phyloP scores from a whole-genome alignment of 2,888 invertebrate genomes.

The Xestia sexstrigata region DNA sequence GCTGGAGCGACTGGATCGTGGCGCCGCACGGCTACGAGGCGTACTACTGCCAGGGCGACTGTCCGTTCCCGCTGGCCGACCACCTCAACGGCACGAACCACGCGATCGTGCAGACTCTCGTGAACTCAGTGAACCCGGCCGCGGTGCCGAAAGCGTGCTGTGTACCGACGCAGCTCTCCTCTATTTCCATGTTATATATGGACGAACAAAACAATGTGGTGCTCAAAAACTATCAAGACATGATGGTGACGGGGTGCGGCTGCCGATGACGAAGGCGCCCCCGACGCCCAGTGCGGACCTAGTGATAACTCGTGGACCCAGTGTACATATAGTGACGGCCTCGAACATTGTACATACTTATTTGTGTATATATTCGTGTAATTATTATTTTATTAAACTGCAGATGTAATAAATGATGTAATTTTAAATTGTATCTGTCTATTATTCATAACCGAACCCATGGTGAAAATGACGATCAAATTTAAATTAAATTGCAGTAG shows the following conservation, averaged over 20 bases:
- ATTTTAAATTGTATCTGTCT: conserved; percentile 73
- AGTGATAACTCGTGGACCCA: conserved; percentile 89
- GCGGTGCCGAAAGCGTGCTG: conserved; percentile 99
- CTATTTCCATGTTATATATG: conserved; percentile 98
- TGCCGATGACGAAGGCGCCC: conserved; percentile 94
- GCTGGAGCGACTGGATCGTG: conserved; percentile 99
- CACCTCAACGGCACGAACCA: conserved; percentile 99
- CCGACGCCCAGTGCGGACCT: conserved; percentile 82
- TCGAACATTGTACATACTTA: conserved; percentile 88
- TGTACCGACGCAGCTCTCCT: conserved; percentile 98
- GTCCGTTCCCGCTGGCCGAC: conserved; percentile 97
- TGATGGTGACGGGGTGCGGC: conserved; percentile 99
- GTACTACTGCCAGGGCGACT: conserved; percentile 98
- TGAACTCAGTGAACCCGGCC: conserved; percentile 97
- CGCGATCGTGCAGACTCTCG: conserved; percentile 99
- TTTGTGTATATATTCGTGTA: conserved; percentile 89
- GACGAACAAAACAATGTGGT: conserved; percentile 98
- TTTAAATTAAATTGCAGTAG: background rate
- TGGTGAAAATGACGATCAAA: conserved; percentile 6
- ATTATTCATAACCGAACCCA: conserved; percentile 54
- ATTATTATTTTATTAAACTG: conserved; percentile 90
- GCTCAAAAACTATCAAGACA: conserved; percentile 99
- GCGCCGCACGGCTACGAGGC: conserved; percentile 99
- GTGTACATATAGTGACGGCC: conserved; percentile 90
- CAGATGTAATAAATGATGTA: conserved; percentile 89